Evolutionary conservation across 2,113 vertebrate species (phyloP), one percentile per base, ranked within the genome.

Genomic region (Jaculus jaculus): DNA sequence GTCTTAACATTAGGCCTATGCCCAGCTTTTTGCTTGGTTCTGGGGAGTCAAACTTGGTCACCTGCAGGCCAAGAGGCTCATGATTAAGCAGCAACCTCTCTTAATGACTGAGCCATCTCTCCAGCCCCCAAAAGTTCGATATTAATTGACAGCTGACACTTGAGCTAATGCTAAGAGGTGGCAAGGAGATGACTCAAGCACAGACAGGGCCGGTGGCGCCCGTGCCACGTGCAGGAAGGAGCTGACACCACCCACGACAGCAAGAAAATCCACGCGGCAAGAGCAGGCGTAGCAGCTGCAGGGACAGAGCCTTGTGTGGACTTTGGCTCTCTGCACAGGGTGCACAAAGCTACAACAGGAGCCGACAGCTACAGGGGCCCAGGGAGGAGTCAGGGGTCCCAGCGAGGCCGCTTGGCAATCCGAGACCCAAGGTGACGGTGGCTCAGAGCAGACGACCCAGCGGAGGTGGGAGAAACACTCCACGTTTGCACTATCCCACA

Each of bases 371-470:
- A 63, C 0, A 32, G 16, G 10, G 2, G 30, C 3, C 15, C 4
- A 21, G 32, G 15, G 13, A 1, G 1, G 51, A 28, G 4, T 12
- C 12, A 7, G n/a, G 2, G 54, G 54, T 61, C 42, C 37, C 30
- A 6, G 11, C 60, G 65, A 42, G 32, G n/a, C 47, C 24, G 12
- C 18, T 58, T 20, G 0, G 58, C 8, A 5, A 54, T 16, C 5
- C 26, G 18, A 47, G 3, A 2, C 12, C 12, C 9, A 1, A 26
- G 60, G 2, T 0, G 0, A 3, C 3, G 42, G 24, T 0, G 16
- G 51, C 73, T 37, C 11, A 39, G 58, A 11, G 24, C 4, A 15
- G 26, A 10, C 15, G 77, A 26, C 75, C 34, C n/a, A 0, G 28
- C 0, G 6, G 34, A 75, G 74, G 26, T 3, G 10, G n/a, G 34